A percentile compares a stretch with the other conserved stretches of the same genome.
Evolutionary conservation across 1,140 invertebrate genomes (phyloP).

Genomic region (Drosophila equinoxialis): DNA sequence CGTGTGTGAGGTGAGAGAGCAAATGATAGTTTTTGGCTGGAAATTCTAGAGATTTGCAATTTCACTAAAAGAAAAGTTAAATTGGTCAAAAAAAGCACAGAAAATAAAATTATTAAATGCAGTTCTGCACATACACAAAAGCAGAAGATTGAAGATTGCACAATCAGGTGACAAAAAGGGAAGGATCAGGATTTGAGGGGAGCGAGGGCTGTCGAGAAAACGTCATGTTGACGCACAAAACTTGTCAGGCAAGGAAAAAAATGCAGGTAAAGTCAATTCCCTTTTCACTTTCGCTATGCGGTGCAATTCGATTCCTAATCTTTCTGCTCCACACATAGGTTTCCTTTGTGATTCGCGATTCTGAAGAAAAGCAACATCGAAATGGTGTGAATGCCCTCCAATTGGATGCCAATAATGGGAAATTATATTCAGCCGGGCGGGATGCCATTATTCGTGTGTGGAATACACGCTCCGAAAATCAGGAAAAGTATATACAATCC

Average conservation of each 20-base stretch:
- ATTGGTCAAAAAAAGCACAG: slow-evolving; percentile 29
- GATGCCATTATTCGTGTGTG: slow-evolving; percentile 99
- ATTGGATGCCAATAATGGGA: slow-evolving; percentile 92
- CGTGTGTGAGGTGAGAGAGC: slow-evolving; percentile 16
- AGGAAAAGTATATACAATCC: slow-evolving; percentile 95
- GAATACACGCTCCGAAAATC: slow-evolving; percentile 89
- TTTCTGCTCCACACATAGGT: slow-evolving; percentile 86
- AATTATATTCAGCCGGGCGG: slow-evolving; percentile 96
- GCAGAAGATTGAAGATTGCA: slow-evolving; percentile 39
- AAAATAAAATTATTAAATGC: slow-evolving; percentile 30
- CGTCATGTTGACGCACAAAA: slow-evolving; percentile 82
- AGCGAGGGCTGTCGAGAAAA: slow-evolving; percentile 43
- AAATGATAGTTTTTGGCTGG: slow-evolving; percentile 34
- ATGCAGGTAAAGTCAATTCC: slow-evolving; percentile 85
- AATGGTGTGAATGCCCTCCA: slow-evolving; percentile 98
- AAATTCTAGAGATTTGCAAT: slow-evolving; percentile 41
- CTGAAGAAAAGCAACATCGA: slow-evolving; percentile 95
- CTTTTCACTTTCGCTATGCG: too few species aligned
- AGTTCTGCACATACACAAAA: slow-evolving; percentile 29
- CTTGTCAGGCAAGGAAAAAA: slow-evolving; percentile 87
- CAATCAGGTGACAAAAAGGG: slow-evolving; percentile 33
- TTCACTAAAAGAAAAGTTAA: slow-evolving; percentile 46
- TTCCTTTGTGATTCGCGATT: slow-evolving; percentile 98
- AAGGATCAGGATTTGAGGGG: slow-evolving; percentile 16
- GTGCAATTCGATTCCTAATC: not conserved